Conservation (phyloP, 2,888 invertebrate species). For the Notodonta dromedarius region DNA sequence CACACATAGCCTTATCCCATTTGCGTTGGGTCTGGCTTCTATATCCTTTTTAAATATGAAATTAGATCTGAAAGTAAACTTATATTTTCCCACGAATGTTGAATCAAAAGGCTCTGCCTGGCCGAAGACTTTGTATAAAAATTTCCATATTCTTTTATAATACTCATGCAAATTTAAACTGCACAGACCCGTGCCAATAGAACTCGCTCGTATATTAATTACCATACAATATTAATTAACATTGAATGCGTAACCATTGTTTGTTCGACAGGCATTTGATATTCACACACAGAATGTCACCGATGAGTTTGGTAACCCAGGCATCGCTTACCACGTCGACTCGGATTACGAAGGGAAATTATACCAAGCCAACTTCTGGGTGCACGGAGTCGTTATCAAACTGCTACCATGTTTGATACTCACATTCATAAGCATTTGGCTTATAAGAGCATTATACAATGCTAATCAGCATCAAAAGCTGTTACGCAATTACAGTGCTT, state of each 20-base stretch:
- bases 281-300: slow-evolving; percentile 78
- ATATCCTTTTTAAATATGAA: background rate
- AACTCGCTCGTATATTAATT: slow-evolving; percentile 25
- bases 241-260: slow-evolving; percentile 43
- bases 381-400: slow-evolving; percentile 92
- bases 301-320: slow-evolving; percentile 66
- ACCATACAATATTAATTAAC: slow-evolving; percentile 53
- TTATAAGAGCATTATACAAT: slow-evolving; percentile 88
- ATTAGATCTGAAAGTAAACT: background rate
- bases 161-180: background rate
- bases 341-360: slow-evolving; percentile 84
- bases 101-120: background rate
- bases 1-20: slow-evolving; percentile 7
- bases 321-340: slow-evolving; percentile 74
- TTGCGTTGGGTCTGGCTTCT: background rate
- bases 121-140: background rate
- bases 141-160: background rate
- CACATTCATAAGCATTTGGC: slow-evolving; percentile 88
- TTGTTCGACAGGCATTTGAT: slow-evolving; percentile 69
- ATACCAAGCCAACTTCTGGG: slow-evolving; percentile 91
- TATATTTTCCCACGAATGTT: too few relatives aligned
- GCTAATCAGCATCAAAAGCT: slow-evolving; percentile 90
- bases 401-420: slow-evolving; percentile 91
- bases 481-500: slow-evolving; percentile 86
- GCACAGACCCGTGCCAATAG: slow-evolving; percentile 9